Conservation (phyloP, 2,113 vertebrate genomes). For the Lasiurus cinereus region DNA sequence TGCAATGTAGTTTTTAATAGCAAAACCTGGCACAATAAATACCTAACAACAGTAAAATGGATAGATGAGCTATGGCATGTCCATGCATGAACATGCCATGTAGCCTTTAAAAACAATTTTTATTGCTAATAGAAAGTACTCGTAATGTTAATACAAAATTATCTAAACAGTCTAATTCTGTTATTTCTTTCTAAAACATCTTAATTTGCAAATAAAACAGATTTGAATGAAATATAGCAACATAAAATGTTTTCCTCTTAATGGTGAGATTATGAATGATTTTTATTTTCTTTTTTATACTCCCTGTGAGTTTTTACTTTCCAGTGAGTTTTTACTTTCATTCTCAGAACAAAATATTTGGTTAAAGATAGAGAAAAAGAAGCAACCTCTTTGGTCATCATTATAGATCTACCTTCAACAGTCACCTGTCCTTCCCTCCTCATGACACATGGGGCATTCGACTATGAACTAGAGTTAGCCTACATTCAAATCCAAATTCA, state of each 20-base stretch:
- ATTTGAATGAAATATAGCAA: constrained; percentile 19
- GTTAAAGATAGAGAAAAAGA: background rate
- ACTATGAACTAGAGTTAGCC: background rate
- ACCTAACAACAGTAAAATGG: background rate
- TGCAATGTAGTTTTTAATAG: background rate
- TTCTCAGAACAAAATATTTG: background rate
- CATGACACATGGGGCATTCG: rapidly evolving
- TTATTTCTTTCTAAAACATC: background rate
- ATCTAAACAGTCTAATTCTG: constrained; percentile 23
- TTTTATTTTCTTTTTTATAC: constrained; percentile 61
- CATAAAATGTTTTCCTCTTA: background rate
- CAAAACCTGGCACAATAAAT: background rate
- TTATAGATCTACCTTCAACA: background rate
- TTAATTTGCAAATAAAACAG: constrained; percentile 45
- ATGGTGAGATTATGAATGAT: background rate
- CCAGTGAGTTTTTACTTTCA: constrained; percentile 2
- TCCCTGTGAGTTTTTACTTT: constrained; percentile 36
- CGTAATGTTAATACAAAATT: background rate
- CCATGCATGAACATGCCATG: background rate
- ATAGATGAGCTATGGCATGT: background rate
- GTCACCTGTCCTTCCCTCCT: background rate
- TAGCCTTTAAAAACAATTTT: constrained; percentile 50
- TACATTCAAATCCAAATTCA: too few relatives aligned
- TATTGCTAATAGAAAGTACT: constrained; percentile 14
- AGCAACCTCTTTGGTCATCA: background rate